phyloP scores from a whole-genome alignment of 2,888 invertebrate genomes.

The Microctonus aethiopoides region DNA sequence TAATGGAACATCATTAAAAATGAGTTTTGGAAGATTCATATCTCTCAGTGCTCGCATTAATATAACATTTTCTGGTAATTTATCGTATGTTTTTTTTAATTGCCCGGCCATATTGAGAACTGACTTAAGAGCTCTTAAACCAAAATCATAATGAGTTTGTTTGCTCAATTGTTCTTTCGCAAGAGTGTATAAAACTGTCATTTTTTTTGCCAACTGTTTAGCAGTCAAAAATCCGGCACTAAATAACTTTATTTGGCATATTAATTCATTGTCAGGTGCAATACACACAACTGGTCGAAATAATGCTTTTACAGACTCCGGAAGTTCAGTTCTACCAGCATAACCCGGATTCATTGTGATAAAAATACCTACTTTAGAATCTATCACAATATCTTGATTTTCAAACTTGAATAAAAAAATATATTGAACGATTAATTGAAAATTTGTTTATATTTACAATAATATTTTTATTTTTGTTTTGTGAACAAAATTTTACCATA shows the following conservation, averaged over 20 bases:
- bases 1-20: constrained; percentile 89
- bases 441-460: background rate
- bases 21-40: constrained; percentile 94
- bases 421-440: background rate
- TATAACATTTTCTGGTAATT: constrained; percentile 86
- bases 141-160: constrained; percentile 95
- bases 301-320: constrained; percentile 90
- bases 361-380: constrained; percentile 90
- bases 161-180: constrained; percentile 90
- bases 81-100: constrained; percentile 81
- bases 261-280: constrained; percentile 90
- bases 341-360: constrained; percentile 97
- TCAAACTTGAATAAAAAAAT: constrained; percentile 74
- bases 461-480: background rate
- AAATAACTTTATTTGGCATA: constrained; percentile 91
- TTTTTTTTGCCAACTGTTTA: constrained; percentile 91
- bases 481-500: constrained; percentile 71
- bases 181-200: constrained; percentile 90
- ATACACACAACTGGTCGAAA: constrained; percentile 94
- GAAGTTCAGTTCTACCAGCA: constrained; percentile 90
- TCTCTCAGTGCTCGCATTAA: constrained; percentile 91
- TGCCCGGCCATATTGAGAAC: constrained; percentile 93
- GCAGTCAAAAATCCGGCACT: constrained; percentile 92
- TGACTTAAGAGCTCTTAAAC: constrained; percentile 89
- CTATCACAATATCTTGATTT: constrained; percentile 83